Percentiles rank a stretch among this genome's conserved stretches.
These are phyloP conservation scores for Dendrolimus punctatus DNA, from an alignment of 1,140 invertebrate species.

Conservation along the genomic window DNA sequence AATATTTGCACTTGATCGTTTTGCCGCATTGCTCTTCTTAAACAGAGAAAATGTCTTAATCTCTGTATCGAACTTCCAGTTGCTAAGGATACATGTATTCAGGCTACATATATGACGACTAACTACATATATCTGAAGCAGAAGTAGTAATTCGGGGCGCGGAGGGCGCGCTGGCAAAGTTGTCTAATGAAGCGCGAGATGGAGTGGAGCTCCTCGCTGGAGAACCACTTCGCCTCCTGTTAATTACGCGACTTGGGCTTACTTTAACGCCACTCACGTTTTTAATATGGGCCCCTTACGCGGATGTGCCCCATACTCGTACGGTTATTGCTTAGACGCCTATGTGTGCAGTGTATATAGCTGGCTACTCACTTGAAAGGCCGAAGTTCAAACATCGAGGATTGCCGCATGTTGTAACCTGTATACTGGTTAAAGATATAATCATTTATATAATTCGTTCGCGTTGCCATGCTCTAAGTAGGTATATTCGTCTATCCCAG, in stretches of 20 bases:
- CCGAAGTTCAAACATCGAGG: too few relatives aligned
- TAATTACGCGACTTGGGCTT: constrained; percentile 12
- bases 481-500: too few relatives aligned
- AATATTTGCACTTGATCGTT: too few relatives aligned
- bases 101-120: neutral
- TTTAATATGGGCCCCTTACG: constrained; percentile 18
- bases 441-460: too few relatives aligned
- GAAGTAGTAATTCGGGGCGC: neutral
- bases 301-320: neutral
- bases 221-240: constrained; percentile 7
- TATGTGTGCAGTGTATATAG: neutral
- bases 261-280: constrained; percentile 9
- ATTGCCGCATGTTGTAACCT: too few relatives aligned
- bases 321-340: neutral
- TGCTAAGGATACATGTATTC: too few relatives aligned
- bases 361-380: neutral
- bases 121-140: neutral
- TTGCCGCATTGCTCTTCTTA: too few relatives aligned
- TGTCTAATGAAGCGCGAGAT: constrained; percentile 27
- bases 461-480: too few relatives aligned
- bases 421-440: too few relatives aligned
- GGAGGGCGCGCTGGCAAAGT: constrained; percentile 8
- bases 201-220: constrained; percentile 7
- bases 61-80: too few relatives aligned
- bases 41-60: too few relatives aligned